Percentiles rank a stretch among this genome's conserved stretches.
phyloP scores from a whole-genome alignment of 2,797 vertebrate species.

The Sebastes paucispinis region DNA sequence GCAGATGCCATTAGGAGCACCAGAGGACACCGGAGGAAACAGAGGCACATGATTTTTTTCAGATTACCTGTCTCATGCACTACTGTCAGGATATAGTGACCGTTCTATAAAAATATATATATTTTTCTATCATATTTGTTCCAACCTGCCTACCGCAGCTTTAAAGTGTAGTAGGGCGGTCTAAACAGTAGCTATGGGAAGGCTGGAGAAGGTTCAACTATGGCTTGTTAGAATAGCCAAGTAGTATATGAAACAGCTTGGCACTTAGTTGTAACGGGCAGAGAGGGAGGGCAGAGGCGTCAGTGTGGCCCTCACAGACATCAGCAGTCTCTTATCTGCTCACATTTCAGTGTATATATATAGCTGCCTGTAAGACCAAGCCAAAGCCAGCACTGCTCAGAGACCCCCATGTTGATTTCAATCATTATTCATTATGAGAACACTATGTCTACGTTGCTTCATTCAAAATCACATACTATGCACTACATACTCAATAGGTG shows the following conservation, averaged over 20 bases:
- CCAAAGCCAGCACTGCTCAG: conserved; percentile 37
- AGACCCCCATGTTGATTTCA: conserved; percentile 24
- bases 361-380: conserved; percentile 59
- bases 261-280: conserved; percentile 16
- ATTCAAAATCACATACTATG: no score
- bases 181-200: not conserved
- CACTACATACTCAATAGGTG: no score
- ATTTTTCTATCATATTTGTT: no score
- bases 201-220: not conserved
- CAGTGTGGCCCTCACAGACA: conserved; percentile 60
- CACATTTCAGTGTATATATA: conserved; percentile 83
- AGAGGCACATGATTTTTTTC: no score
- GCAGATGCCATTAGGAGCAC: no score
- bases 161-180: not conserved
- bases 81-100: no score
- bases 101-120: no score
- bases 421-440: conserved; percentile 16
- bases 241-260: conserved; percentile 27
- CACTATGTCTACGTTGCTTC: not conserved
- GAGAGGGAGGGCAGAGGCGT: conserved; percentile 52
- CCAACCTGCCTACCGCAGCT: no score
- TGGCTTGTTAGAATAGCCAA: conserved; percentile 13
- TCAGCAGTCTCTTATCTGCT: conserved; percentile 75
- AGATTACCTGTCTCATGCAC: no score
- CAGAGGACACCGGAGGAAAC: no score